A percentile compares a stretch with the other conserved stretches of the same genome.
Conservation (phyloP, 2,797 vertebrate species). For the Sebastolobus altivelis region DNA sequence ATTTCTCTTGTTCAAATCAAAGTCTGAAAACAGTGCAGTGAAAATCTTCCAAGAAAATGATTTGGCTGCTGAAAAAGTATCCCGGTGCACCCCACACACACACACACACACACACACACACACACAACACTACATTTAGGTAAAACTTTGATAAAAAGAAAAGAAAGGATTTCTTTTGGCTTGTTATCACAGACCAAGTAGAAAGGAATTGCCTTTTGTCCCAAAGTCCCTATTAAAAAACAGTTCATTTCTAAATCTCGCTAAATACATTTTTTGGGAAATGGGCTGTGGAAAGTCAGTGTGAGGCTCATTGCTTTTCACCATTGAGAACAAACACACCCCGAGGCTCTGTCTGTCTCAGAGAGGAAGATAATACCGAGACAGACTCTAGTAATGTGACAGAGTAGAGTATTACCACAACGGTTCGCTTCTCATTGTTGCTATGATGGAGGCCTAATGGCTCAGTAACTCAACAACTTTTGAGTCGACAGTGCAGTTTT, state of each 20-base stretch:
- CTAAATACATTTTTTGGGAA: conserved; percentile 58
- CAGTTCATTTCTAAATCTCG: conserved; percentile 47
- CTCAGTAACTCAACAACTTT: conserved; percentile 13
- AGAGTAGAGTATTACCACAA: conserved; percentile 22
- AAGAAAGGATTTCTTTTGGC: neutral
- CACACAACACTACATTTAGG: neutral
- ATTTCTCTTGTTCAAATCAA: conserved; percentile 30
- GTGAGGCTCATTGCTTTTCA: conserved; percentile 62
- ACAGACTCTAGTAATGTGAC: conserved; percentile 47
- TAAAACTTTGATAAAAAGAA: neutral
- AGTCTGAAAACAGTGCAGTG: conserved; percentile 4
- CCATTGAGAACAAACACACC: conserved; percentile 55
- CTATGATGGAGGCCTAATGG: conserved; percentile 15
- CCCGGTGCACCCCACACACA: neutral
- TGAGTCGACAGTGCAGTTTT: conserved; percentile 7
- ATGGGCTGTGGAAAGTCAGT: conserved; percentile 62
- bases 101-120: neutral
- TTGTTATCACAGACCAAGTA: neutral
- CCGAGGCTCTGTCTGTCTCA: conserved; percentile 49
- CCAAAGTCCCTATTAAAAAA: conserved; percentile 35
- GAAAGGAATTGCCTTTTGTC: conserved; percentile 19
- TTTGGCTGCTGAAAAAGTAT: conserved; percentile 5
- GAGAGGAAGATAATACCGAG: conserved; percentile 50
- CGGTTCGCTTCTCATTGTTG: conserved; percentile 21
- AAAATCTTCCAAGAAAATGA: neutral